phyloP scores from a whole-genome alignment of 2,888 invertebrate genomes.

The Agapostemon virescens region DNA sequence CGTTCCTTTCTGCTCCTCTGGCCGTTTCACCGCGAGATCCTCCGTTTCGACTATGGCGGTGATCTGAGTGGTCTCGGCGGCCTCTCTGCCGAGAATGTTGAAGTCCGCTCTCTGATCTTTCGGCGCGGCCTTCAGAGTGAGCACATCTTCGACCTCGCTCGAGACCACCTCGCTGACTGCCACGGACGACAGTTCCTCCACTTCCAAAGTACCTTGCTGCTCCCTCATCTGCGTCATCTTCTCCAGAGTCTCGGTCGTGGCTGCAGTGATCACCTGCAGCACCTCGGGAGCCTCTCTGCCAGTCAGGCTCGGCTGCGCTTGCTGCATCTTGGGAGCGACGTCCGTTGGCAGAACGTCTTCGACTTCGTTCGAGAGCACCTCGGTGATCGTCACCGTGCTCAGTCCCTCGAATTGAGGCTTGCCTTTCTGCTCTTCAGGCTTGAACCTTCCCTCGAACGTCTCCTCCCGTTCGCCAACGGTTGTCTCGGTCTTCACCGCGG shows the following conservation, averaged over 20 bases:
- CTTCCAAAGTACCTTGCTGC: constrained; percentile 68
- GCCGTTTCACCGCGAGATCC: constrained; percentile 54
- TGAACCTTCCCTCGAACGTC: constrained; percentile 68
- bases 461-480: constrained; percentile 79
- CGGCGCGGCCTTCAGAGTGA: constrained; percentile 67
- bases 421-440: constrained; percentile 66
- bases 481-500: constrained; percentile 71
- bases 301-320: constrained; percentile 69
- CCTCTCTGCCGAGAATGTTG: constrained; percentile 74
- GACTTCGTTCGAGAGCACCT: constrained; percentile 67
- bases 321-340: constrained; percentile 64
- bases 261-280: constrained; percentile 74
- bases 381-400: constrained; percentile 66
- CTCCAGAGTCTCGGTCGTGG: constrained; percentile 70
- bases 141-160: constrained; percentile 65
- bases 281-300: constrained; percentile 79
- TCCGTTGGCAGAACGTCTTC: constrained; percentile 62
- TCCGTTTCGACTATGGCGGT: constrained; percentile 65
- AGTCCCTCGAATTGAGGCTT: constrained; percentile 64
- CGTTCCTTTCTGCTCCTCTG: constrained; percentile 69
- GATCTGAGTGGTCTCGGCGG: constrained; percentile 72
- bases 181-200: constrained; percentile 69
- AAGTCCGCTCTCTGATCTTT: constrained; percentile 75
- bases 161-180: constrained; percentile 69
- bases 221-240: constrained; percentile 66